Conservation (phyloP, 1,140 invertebrate species). For the Orchestia grillus region DNA sequence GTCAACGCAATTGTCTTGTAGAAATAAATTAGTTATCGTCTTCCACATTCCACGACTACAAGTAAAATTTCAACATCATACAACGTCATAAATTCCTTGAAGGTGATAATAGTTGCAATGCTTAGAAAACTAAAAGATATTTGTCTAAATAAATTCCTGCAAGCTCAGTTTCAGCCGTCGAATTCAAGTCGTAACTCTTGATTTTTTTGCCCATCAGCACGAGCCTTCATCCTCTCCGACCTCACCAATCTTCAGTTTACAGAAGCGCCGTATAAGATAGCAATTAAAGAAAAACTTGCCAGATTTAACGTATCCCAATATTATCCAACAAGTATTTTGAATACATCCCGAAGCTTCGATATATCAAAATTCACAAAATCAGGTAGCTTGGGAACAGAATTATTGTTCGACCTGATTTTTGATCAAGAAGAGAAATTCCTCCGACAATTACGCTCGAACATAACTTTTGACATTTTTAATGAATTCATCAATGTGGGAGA, state of each 20-base stretch:
- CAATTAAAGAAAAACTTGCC: neutral
- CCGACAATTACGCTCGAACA: neutral
- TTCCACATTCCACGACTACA: neutral
- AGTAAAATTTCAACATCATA: neutral
- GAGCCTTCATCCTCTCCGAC: slow-evolving; percentile 33
- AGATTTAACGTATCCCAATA: neutral
- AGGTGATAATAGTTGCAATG: neutral
- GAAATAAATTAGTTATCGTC: neutral
- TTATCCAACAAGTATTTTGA: neutral
- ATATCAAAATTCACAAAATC: slow-evolving; percentile 9
- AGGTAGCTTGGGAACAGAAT: neutral
- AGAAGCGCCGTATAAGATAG: neutral
- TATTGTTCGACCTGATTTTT: neutral
- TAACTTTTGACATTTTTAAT: slow-evolving; percentile 13
- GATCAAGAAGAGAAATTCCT: slow-evolving; percentile 3
- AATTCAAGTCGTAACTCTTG: neutral
- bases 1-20: neutral
- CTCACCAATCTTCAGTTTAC: neutral
- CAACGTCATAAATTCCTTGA: neutral
- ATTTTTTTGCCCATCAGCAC: neutral
- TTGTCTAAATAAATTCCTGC: neutral
- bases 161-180: neutral
- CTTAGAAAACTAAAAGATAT: neutral
- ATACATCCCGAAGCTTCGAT: slow-evolving; percentile 9
- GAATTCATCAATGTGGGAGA: slow-evolving; percentile 11